Conservation (phyloP, 2,797 vertebrate species). For the Selene dorsalis region DNA sequence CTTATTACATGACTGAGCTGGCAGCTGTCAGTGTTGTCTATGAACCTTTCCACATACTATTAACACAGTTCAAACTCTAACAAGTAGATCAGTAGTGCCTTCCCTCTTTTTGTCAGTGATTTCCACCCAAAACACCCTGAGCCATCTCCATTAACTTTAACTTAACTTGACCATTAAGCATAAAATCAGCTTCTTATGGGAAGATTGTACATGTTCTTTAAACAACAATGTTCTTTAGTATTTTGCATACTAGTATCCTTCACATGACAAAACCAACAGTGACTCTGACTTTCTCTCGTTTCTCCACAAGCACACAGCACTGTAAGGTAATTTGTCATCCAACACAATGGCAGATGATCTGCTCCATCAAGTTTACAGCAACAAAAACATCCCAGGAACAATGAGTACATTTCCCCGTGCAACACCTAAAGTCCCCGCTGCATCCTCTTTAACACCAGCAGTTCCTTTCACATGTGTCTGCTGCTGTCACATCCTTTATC, state of each 20-base stretch:
- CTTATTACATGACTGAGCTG: constrained; percentile 39
- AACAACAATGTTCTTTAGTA: too few species aligned
- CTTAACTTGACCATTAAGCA: too few species aligned
- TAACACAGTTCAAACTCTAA: neutral
- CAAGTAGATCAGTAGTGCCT: neutral
- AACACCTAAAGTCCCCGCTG: constrained; percentile 31
- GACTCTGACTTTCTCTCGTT: neutral
- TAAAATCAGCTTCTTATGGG: neutral
- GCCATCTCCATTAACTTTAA: too few species aligned
- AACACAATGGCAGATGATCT: neutral
- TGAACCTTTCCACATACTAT: constrained; percentile 29
- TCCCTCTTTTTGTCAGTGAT: too few species aligned
- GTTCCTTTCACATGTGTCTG: constrained; percentile 49
- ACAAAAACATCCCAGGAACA: constrained; percentile 21
- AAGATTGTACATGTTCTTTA: neutral
- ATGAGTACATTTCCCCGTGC: constrained; percentile 10
- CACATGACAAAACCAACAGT: neutral
- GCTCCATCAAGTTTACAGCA: neutral
- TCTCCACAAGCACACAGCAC: neutral
- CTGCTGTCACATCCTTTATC: constrained; percentile 47
- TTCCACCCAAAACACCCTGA: too few species aligned
- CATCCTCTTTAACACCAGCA: constrained; percentile 46
- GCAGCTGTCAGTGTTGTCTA: constrained; percentile 54
- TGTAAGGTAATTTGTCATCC: neutral
- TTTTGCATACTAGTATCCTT: too few species aligned